These are phyloP conservation scores for Limnodromus scolopaceus DNA, from an alignment of 2,797 vertebrate genomes.

Conservation along the genomic window DNA sequence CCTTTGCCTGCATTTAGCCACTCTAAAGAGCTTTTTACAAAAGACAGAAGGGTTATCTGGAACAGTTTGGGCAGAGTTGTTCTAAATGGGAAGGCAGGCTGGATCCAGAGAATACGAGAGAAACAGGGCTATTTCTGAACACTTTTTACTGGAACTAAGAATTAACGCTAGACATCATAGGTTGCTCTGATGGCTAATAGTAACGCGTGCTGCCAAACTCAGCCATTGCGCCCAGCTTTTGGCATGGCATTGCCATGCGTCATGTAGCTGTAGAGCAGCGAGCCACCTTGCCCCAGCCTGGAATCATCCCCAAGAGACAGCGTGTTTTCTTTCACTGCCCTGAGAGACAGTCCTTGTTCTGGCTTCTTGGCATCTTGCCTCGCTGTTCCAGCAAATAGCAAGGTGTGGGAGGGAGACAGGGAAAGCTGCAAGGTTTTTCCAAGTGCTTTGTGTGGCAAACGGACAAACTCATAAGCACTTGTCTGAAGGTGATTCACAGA, in stretches of 20 bases:
- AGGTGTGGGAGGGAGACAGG: not conserved
- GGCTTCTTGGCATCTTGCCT: not conserved
- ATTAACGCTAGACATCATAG: not conserved
- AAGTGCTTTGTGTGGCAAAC: not conserved
- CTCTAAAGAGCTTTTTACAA: not conserved
- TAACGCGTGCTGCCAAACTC: not conserved
- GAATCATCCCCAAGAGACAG: not conserved
- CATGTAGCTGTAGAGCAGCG: not conserved
- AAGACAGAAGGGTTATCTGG: not conserved
- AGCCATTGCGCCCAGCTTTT: not conserved
- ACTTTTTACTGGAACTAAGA: slow-evolving; percentile 26
- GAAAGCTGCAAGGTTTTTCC: not conserved
- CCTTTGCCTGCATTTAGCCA: not conserved
- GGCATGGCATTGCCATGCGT: not conserved
- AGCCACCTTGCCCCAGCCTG: not conserved
- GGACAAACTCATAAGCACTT: not conserved
- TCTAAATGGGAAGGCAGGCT: not conserved
- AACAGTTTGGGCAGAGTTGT: not conserved
- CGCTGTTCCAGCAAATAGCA: not conserved
- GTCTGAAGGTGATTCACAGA: not conserved
- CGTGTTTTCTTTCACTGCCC: not conserved
- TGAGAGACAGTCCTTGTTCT: not conserved
- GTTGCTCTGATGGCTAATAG: not conserved
- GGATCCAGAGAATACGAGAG: not conserved
- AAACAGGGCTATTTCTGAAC: slow-evolving; percentile 32